Conservation (phyloP, 1,140 invertebrate species). For the Magallana ariakensis region DNA sequence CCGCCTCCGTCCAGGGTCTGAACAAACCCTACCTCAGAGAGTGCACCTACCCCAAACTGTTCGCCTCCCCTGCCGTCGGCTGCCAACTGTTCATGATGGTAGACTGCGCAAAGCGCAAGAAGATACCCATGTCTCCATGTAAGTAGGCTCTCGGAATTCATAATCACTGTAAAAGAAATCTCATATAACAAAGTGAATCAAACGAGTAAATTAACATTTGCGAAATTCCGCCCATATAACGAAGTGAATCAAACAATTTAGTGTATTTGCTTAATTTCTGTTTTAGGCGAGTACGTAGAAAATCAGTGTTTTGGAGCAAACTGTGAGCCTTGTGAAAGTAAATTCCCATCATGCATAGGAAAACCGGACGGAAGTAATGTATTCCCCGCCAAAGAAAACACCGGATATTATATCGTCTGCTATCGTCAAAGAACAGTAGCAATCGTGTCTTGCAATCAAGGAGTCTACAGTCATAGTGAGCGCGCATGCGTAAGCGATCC, state of each 20-base stretch:
- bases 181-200: neutral
- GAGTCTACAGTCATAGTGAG: conserved; percentile 60
- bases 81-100: conserved; percentile 65
- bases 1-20: conserved; percentile 41
- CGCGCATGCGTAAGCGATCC: conserved; percentile 49
- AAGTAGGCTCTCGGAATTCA: conserved; percentile 40
- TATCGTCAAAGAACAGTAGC: conserved; percentile 67
- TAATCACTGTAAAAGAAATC: neutral
- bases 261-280: neutral
- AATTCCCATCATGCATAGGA: conserved; percentile 68
- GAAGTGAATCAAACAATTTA: too few relatives aligned
- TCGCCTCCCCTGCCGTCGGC: conserved; percentile 50
- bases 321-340: conserved; percentile 67
- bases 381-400: conserved; percentile 68
- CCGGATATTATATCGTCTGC: conserved; percentile 67
- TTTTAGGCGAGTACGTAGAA: conserved; percentile 70
- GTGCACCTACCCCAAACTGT: conserved; percentile 68
- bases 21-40: conserved; percentile 63
- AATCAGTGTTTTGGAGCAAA: conserved; percentile 67
- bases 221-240: too few relatives aligned
- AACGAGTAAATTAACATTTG: too few relatives aligned
- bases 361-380: conserved; percentile 70
- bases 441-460: conserved; percentile 64
- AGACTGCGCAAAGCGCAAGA: conserved; percentile 50
- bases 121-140: conserved; percentile 64